Evolutionary conservation across 2,113 vertebrate genomes (phyloP).

Genomic region (Chauna torquata): DNA sequence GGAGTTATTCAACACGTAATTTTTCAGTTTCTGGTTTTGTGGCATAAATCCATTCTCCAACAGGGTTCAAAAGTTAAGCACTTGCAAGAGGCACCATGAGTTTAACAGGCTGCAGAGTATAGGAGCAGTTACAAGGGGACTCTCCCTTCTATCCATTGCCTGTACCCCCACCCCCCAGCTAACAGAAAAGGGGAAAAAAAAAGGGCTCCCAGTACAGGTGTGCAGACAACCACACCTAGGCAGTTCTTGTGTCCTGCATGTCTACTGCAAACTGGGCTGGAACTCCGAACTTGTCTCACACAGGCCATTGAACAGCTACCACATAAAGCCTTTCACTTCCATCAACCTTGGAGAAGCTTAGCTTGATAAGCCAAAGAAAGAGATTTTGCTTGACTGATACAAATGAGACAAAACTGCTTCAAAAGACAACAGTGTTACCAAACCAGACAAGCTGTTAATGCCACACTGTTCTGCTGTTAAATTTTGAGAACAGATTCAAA

Average conservation of each 20-base stretch:
- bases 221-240: not conserved
- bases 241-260: no score
- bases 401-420: not conserved
- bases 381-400: not conserved
- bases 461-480: not conserved
- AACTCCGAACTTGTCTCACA: not conserved
- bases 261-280: not conserved
- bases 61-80: not conserved
- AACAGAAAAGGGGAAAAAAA: not conserved
- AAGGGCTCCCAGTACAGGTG: not conserved
- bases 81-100: not conserved
- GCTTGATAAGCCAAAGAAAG: not conserved
- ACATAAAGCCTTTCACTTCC: not conserved
- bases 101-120: not conserved
- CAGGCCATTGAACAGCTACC: not conserved
- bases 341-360: not conserved
- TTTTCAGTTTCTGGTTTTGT: not conserved
- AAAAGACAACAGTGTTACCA: not conserved
- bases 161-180: no score
- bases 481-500: not conserved
- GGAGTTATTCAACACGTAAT: not conserved
- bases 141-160: not conserved
- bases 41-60: not conserved
- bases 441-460: not conserved
- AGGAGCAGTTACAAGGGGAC: not conserved